Base-by-base conservation (phyloP, 2,797 vertebrate genomes). In the Coreius guichenoti region DNA sequence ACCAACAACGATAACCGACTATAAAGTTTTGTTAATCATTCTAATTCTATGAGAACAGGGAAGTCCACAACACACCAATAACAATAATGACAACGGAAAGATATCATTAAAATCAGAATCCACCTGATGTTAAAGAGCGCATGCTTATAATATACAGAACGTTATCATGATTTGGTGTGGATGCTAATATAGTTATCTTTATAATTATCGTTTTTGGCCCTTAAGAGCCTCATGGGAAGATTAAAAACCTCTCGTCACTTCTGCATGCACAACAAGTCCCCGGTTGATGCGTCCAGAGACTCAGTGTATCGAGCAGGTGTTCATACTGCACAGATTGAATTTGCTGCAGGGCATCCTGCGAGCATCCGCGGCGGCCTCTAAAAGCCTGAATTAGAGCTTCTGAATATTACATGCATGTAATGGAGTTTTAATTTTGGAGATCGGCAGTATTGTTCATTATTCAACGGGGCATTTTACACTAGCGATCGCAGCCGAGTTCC, bases 401-500 rank as follows among this genome's bases (percentile, higher is more conserved):
- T 89, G 87, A 88, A 90, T 89, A 85, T 88, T 89, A 85, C 87
- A 89, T 90, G 84, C 16, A 29, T 83, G 80, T 87, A 88, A 90
- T 88, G 87, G 84, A 67, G 45, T 87, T 88, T 89, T 87, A 86
- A 90, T 87, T 74, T 90, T 86, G 75, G 51, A 83, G 68, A 82
- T 86, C 61, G n/a, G 47, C 84, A 80, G 77, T 83, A 83, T 73
- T 84, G 80, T 90, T 88, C 58, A 87, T 85, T 88, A 87, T 88
- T 89, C 84, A 87, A 31, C 65, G 29, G 69, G 68, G 43, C 43
- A 39, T 84, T 90, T 86, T 80, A 79, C 79, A 73, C 73, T 43
- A 51, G 72, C 49, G 73, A 83, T 69, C 61, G 54, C 70, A 77
- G 76, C 73, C 45, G 16, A 74, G 72, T 68, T 86, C 83, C 80